Evolutionary conservation across 1,140 invertebrate genomes (phyloP).

Genomic region (Reticulitermes speratus): DNA sequence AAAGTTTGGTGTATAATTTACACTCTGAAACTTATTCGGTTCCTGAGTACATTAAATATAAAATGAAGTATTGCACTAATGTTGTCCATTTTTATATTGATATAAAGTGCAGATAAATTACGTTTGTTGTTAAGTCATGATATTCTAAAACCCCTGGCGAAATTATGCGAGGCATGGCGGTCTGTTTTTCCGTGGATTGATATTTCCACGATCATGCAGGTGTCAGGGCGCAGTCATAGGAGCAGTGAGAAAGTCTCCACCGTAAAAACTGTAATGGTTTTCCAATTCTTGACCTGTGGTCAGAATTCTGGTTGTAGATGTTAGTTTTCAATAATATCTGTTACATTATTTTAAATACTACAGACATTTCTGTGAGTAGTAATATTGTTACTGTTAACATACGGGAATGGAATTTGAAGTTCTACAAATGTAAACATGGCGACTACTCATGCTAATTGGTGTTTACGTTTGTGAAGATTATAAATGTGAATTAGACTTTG

Average conservation of each 20-base stretch:
- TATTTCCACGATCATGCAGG: background rate
- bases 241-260: conserved; percentile 5
- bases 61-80: too few relatives aligned
- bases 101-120: too few relatives aligned
- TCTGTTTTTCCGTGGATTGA: background rate
- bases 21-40: too few relatives aligned
- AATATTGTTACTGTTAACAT: background rate
- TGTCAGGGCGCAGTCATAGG: background rate
- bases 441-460: conserved; percentile 29
- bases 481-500: conserved; percentile 5
- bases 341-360: background rate
- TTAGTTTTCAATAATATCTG: background rate
- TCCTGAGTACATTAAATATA: too few relatives aligned
- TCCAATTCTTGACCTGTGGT: background rate
- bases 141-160: background rate
- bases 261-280: background rate
- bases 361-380: background rate
- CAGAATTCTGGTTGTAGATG: background rate
- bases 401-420: conserved; percentile 18
- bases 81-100: too few relatives aligned
- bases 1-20: too few relatives aligned
- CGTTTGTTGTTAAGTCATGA: background rate
- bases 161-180: background rate
- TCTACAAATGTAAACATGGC: conserved; percentile 33
- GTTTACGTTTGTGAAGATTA: conserved; percentile 24